phyloP scores from a whole-genome alignment of 2,797 vertebrate species.

The Tauraco hartlaubi region DNA sequence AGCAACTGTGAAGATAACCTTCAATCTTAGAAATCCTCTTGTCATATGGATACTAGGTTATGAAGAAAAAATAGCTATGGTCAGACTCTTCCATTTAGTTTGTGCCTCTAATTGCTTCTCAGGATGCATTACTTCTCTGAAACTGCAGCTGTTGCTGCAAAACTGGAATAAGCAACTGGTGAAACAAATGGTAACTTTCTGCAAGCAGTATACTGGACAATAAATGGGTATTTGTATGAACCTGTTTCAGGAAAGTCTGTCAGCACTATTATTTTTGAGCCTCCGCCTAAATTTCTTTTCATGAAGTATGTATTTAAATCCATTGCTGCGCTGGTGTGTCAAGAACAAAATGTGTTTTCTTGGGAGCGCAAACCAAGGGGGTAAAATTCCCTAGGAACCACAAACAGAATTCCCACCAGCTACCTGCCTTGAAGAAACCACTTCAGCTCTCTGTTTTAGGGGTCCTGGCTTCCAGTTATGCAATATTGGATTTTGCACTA shows the following conservation, averaged over 20 bases:
- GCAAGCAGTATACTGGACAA: background rate
- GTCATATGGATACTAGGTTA: background rate
- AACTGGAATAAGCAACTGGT: background rate
- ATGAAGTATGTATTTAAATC: background rate
- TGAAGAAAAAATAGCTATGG: background rate
- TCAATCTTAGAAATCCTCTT: background rate
- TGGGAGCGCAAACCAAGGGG: background rate
- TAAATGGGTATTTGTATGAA: background rate
- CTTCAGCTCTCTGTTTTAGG: background rate
- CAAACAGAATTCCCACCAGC: background rate
- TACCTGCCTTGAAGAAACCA: background rate
- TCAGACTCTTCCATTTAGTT: background rate
- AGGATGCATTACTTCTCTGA: background rate
- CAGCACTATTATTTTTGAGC: background rate
- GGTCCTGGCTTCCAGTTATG: background rate
- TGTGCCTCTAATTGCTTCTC: background rate
- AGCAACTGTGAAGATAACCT: background rate
- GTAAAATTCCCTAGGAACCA: background rate
- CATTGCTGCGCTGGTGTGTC: background rate
- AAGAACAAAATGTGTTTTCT: background rate
- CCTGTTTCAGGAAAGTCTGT: background rate
- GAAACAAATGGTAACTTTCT: background rate
- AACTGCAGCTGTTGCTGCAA: background rate
- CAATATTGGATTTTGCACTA: background rate
- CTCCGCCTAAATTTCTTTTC: background rate